Evolutionary conservation across 2,797 vertebrate genomes (phyloP).

Genomic region (Enoplosus armatus): DNA sequence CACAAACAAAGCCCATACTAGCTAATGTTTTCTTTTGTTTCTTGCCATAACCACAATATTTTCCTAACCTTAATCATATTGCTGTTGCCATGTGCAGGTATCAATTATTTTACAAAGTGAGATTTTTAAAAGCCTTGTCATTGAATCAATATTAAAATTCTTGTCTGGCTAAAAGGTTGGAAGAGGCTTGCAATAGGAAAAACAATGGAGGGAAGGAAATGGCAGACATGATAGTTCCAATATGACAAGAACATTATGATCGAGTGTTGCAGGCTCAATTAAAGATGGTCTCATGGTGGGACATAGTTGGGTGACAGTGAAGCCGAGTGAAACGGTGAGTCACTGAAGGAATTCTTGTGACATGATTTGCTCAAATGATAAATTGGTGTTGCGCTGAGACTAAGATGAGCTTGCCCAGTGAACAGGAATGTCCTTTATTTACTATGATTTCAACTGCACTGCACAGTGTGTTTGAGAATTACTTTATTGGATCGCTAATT

Average conservation of each 20-base stretch:
- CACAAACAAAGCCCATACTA: too few relatives aligned
- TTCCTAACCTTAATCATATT: background rate
- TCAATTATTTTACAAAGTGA: background rate
- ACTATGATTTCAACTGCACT: background rate
- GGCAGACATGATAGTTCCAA: background rate
- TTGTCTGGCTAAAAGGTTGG: background rate
- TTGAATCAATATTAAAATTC: background rate
- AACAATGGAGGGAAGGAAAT: background rate
- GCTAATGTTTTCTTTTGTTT: too few relatives aligned
- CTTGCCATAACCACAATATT: background rate
- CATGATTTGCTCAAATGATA: background rate
- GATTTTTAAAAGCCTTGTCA: background rate
- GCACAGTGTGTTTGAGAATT: background rate
- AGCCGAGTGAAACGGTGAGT: constrained; percentile 2
- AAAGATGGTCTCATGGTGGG: background rate
- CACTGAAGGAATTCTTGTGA: background rate
- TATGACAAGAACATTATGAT: background rate
- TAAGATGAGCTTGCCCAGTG: background rate
- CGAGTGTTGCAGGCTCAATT: background rate
- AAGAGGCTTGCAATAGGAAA: background rate
- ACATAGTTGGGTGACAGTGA: background rate
- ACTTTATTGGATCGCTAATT: background rate
- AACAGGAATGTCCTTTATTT: background rate
- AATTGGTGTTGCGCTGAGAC: background rate
- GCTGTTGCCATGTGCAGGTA: background rate